Evolutionary conservation across 1,140 invertebrate species (phyloP), one percentile per base, ranked within the genome.

Genomic region (Leptinotarsa texana): DNA sequence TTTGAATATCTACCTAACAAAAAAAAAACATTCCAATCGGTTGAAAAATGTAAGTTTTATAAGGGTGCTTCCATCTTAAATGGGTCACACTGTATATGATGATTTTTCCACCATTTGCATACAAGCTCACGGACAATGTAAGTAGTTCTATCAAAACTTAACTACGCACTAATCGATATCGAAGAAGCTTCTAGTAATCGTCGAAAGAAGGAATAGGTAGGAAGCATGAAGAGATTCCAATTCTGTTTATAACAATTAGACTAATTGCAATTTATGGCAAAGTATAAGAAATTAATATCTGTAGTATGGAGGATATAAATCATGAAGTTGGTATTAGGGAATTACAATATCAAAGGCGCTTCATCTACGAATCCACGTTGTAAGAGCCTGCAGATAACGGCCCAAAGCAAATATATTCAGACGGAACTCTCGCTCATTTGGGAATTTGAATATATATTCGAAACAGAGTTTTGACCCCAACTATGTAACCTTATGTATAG

Each of bases 291-390:
- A 78, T 78, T 78, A 80, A 80, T 80, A 80, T 78, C 71, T 74
- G 74, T 74, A 71, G 63, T 74, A 66, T 70, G 75, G 68, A 80
- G 73, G 79, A 77, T 77, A 81, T 82, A 82, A 80, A 83, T 82
- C 80, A 83, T 82, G 72, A 78, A 80, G 67, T 79, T 76, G 77
- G 76, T 78, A 79, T 77, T 79, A 78, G 75, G 78, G 79, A 79
- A 82, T 82, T 82, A 82, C 80, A 82, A 82, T 83, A 83, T 83
- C 82, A 83, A 83, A 83, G 82, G 82, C 76, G 77, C 69, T 81
- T 81, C 80, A 82, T 82, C 81, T 82, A 76, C 73, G 81, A 81
- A 80, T 80, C 78, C 76, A 76, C 78, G 78, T 74, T 78, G 77
- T 82, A 82, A 82, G 80, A 78, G 77, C 76, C 74, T 69, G 65